Percentiles rank a stretch among this genome's conserved stretches.
These are phyloP conservation scores for Dipodomys ordii DNA, from an alignment of 2,113 vertebrate genomes.

Conservation along the genomic window DNA sequence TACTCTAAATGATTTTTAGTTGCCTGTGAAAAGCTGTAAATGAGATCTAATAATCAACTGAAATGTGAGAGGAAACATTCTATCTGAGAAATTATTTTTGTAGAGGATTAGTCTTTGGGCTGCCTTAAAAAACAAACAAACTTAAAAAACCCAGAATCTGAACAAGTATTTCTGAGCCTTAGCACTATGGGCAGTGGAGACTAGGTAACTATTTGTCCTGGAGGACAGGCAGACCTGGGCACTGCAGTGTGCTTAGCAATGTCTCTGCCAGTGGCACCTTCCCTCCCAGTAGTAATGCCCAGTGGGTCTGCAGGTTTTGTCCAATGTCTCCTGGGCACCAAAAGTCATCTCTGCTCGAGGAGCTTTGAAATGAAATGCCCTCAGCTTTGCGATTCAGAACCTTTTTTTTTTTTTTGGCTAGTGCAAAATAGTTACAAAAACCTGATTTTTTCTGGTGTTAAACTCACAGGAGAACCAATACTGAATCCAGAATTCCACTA, in stretches of 20 bases:
- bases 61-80: background rate
- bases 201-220: background rate
- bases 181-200: background rate
- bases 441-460: conserved; percentile 19
- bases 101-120: background rate
- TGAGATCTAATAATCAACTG: background rate
- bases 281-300: background rate
- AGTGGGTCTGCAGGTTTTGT: background rate
- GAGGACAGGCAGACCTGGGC: background rate
- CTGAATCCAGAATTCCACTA: background rate
- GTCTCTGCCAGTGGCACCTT: background rate
- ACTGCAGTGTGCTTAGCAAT: background rate
- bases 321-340: background rate
- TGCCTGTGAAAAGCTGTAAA: background rate
- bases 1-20: background rate
- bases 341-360: background rate
- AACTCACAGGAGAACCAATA: background rate
- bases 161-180: background rate
- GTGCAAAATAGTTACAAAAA: background rate
- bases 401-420: background rate
- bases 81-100: background rate
- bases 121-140: background rate
- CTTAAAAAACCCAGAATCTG: background rate
- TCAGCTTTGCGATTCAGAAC: background rate
- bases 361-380: background rate